These are phyloP conservation scores for Onychostruthus taczanowskii DNA, from an alignment of 2,113 vertebrate species.

Conservation along the genomic window DNA sequence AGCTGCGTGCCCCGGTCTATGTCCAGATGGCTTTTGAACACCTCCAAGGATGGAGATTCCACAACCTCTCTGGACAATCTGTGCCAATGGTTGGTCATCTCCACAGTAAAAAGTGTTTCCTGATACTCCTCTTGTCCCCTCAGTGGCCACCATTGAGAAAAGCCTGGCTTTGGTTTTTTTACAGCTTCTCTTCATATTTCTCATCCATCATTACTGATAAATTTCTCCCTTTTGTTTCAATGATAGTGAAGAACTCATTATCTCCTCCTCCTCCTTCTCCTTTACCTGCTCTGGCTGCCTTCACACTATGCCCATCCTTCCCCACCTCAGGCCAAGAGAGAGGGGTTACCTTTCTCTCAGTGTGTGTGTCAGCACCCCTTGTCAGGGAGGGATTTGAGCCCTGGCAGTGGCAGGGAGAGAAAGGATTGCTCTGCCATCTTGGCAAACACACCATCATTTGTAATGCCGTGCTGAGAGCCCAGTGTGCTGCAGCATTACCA, in stretches of 20 bases:
- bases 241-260: not conserved
- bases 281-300: not conserved
- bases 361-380: not conserved
- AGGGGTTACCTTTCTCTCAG: not conserved
- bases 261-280: not conserved
- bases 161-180: not conserved
- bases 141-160: not conserved
- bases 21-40: not conserved
- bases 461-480: not conserved
- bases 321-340: not conserved
- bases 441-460: not conserved
- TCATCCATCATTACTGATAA: not conserved
- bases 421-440: not conserved
- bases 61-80: not conserved
- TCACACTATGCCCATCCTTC: not conserved
- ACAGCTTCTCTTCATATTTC: not conserved
- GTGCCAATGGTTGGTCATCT: not conserved
- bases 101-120: not conserved
- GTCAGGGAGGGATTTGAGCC: not conserved
- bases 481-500: not conserved
- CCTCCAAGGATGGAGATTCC: not conserved
- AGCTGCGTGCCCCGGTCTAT: fast-evolving
- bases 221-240: not conserved
- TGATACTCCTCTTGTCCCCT: not conserved
- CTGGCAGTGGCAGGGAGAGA: not conserved